Evolutionary conservation across 2,888 invertebrate species (phyloP), one percentile per base, ranked within the genome.

Genomic region (Torymus auratus): DNA sequence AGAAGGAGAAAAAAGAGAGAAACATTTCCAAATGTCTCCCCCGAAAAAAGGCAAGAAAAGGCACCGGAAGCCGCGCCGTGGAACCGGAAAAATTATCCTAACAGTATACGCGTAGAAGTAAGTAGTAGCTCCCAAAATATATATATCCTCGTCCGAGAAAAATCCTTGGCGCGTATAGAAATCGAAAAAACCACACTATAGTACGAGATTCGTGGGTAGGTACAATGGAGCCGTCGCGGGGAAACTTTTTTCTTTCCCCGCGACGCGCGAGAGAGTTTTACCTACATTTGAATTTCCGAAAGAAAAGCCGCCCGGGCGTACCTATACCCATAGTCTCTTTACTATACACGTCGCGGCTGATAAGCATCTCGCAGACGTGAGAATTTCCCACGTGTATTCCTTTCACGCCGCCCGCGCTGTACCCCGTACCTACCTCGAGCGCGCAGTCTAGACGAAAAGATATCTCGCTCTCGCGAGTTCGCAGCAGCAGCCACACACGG

Each of bases 371-470:
- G 68, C 58, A 41, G 62, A 65, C 62, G 72, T 81, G 81, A 81
- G 81, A 81, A 77, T 77, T 81, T 81, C 77, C 72, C 81, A 81
- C 81, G 81, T 72, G 80, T 76, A 80, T 71, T 80, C 75, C 70
- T 80, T 80, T 80, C 71, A 67, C 65, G 20, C 58, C 41, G 58
- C 41, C 41, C 41, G 41, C 41, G 41, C 5, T 28, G 20, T 20
- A 20, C 20, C 20, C 2, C 20, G n/a, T n/a, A n/a, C n/a, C n/a
- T n/a, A n/a, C n/a, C 23, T 2, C 23, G 3, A 23, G 62, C 62
- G n/a, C 14, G 17, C 62, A 14, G 41, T 5, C 56, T 10, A 56
- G 56, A 62, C 23, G 20, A 58, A 60, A 60, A 67, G 68, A 56
- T 65, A 60, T 15, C 62, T 20, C 53, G 28, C 55, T 56, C 20